Conservation (phyloP, 1,140 invertebrate species). For the Zophobas atratus region DNA sequence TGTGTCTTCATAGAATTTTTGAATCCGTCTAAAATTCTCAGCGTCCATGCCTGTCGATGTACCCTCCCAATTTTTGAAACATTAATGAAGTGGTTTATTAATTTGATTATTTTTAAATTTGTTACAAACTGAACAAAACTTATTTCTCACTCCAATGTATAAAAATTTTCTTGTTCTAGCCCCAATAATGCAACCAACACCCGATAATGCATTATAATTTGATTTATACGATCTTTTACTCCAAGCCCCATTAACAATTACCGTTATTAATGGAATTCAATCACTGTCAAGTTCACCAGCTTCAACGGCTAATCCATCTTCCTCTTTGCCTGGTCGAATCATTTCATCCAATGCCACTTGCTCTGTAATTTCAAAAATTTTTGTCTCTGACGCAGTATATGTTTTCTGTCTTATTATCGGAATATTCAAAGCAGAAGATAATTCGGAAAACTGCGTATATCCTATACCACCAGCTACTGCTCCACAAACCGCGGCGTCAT, state of each 20-base stretch:
- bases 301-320: conserved; percentile 35
- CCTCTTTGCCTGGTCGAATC: conserved; percentile 18
- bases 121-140: neutral
- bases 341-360: neutral
- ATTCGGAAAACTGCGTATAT: conserved; percentile 11
- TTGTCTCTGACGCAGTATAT: neutral
- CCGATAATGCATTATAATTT: conserved; percentile 24
- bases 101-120: neutral
- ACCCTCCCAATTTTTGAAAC: conserved; percentile 10
- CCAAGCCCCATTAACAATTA: conserved; percentile 14
- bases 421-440: conserved; percentile 4
- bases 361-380: neutral
- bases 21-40: neutral
- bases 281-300: conserved; percentile 19
- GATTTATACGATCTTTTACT: conserved; percentile 13
- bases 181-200: conserved; percentile 36
- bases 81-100: neutral
- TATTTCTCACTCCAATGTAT: conserved; percentile 10
- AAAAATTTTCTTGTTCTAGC: conserved; percentile 17
- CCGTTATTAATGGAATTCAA: neutral
- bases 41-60: neutral
- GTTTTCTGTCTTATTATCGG: neutral
- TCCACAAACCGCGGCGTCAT: conserved; percentile 5
- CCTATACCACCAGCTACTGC: conserved; percentile 14
- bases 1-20: neutral